These are phyloP conservation scores for Channa striata DNA, from an alignment of 2,797 vertebrate genomes.

Conservation along the genomic window DNA sequence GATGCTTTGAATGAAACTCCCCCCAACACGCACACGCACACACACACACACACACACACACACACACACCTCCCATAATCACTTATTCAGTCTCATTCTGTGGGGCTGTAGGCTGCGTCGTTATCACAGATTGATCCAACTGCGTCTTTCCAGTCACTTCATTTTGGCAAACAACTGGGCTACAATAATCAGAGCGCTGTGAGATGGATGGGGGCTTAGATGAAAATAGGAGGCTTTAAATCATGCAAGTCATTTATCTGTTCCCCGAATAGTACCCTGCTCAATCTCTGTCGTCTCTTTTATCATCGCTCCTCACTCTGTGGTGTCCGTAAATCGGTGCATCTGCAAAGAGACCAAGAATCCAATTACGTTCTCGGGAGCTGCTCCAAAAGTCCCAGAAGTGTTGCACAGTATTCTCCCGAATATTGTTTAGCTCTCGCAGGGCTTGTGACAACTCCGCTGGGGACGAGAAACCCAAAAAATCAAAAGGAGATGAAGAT, in stretches of 20 bases:
- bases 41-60: background rate
- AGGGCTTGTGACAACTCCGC: conserved; percentile 22
- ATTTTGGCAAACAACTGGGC: conserved; percentile 60
- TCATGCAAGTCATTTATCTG: conserved; percentile 70
- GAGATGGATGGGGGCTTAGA: conserved; percentile 41
- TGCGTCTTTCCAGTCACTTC: conserved; percentile 51
- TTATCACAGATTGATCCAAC: conserved; percentile 51
- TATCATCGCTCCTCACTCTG: conserved; percentile 39
- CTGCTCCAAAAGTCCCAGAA: conserved; percentile 38
- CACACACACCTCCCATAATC: conserved; percentile 23
- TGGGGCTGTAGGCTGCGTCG: conserved; percentile 16
- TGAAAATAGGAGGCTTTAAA: conserved; percentile 63
- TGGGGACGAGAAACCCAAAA: background rate
- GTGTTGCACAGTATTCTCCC: conserved; percentile 17
- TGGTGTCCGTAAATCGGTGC: conserved; percentile 35
- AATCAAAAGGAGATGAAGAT: background rate
- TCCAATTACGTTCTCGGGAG: conserved; percentile 56
- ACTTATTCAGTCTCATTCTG: conserved; percentile 34
- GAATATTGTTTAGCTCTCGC: conserved; percentile 34
- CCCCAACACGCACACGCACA: background rate
- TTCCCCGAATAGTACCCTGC: conserved; percentile 29
- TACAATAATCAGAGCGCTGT: conserved; percentile 42
- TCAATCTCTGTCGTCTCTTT: conserved; percentile 55
- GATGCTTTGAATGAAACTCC: conserved; percentile 12
- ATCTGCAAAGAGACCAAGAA: conserved; percentile 44